phyloP scores from a whole-genome alignment of 2,888 invertebrate genomes.

The Drosophila quasianomalipes region DNA sequence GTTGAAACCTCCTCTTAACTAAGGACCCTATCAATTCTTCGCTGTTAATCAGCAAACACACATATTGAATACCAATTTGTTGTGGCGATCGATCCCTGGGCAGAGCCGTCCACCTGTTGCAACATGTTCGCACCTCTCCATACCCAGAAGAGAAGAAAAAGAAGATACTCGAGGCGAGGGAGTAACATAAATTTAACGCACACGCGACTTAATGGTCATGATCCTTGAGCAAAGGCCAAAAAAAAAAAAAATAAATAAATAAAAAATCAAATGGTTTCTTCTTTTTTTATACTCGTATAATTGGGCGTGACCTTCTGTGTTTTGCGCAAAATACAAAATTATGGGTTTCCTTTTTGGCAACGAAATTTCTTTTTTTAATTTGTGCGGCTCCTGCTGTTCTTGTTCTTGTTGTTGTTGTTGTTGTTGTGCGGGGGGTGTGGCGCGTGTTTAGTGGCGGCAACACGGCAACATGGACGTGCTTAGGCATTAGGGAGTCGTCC shows the following conservation, averaged over 20 bases:
- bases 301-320: conserved; percentile 70
- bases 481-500: conserved; percentile 76
- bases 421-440: conserved; percentile 59
- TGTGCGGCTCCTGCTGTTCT: conserved; percentile 20
- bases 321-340: conserved; percentile 77
- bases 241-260: conserved; percentile 8
- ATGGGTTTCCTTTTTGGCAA: conserved; percentile 67
- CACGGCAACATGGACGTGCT: conserved; percentile 70
- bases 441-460: conserved; percentile 76
- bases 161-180: conserved; percentile 51
- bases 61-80: conserved; percentile 66
- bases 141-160: conserved; percentile 10
- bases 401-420: conserved; percentile 3
- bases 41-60: conserved; percentile 26
- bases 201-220: conserved; percentile 62
- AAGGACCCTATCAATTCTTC: conserved; percentile 23
- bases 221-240: conserved; percentile 37
- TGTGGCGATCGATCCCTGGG: conserved; percentile 45
- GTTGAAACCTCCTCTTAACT: neutral
- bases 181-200: conserved; percentile 73
- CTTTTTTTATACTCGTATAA: conserved; percentile 28
- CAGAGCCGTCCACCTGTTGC: conserved; percentile 59
- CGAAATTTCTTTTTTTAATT: conserved; percentile 55
- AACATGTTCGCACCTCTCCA: conserved; percentile 69
- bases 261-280: conserved; percentile 23